Conservation (phyloP, 2,113 vertebrate species). For the Ammospiza caudacuta region DNA sequence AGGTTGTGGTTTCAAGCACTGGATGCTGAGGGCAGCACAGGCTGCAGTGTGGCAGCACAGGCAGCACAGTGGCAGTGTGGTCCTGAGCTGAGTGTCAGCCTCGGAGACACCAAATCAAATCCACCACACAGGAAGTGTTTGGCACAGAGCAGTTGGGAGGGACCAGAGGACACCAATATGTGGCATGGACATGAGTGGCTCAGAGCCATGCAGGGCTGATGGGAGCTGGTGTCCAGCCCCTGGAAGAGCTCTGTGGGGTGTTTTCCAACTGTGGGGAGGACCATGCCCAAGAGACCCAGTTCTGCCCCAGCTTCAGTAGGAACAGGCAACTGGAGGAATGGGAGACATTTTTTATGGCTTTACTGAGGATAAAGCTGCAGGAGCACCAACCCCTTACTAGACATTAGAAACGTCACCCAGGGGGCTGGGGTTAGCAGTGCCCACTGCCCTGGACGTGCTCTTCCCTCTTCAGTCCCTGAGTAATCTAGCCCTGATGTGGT, state of each 20-base stretch:
- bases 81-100: neutral
- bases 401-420: neutral
- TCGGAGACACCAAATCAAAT: neutral
- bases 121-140: neutral
- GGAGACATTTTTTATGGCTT: neutral
- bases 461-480: neutral
- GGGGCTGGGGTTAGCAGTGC: neutral
- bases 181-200: neutral
- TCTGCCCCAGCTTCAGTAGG: neutral
- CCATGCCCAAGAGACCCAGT: neutral
- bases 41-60: neutral
- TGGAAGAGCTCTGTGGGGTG: neutral
- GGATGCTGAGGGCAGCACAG: neutral
- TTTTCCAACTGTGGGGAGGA: neutral
- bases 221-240: neutral
- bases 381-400: neutral
- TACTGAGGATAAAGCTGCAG: neutral
- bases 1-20: neutral
- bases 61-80: neutral
- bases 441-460: neutral
- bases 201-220: rapidly evolving
- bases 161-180: neutral
- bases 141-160: rapidly evolving
- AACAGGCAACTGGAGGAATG: neutral
- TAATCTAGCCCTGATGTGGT: neutral